A percentile compares a stretch with the other conserved stretches of the same genome.
These are phyloP conservation scores for Eupristina koningsbergeri DNA, from an alignment of 1,140 invertebrate species.

Conservation along the genomic window DNA sequence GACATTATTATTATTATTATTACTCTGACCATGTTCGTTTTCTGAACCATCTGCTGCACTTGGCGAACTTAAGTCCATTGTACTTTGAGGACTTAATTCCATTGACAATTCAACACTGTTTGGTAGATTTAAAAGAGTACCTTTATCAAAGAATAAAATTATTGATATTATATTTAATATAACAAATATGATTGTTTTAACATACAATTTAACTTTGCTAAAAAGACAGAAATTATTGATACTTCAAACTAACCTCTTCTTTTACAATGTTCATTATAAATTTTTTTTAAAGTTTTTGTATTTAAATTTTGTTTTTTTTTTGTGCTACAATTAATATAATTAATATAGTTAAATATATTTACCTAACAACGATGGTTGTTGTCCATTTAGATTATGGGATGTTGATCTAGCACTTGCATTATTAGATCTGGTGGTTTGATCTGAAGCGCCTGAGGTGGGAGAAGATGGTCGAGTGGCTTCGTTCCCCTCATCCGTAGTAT, in stretches of 20 bases:
- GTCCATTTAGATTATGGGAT: constrained; percentile 51
- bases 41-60: constrained; percentile 56
- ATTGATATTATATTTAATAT: background rate
- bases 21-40: constrained; percentile 62
- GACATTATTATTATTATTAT: constrained; percentile 60
- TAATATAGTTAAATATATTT: constrained; percentile 22
- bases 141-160: constrained; percentile 52
- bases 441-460: constrained; percentile 55
- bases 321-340: background rate
- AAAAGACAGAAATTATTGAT: no score
- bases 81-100: constrained; percentile 79
- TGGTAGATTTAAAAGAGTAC: constrained; percentile 69
- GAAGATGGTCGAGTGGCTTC: constrained; percentile 58
- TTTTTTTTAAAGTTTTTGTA: no score
- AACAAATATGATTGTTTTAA: no score
- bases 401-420: constrained; percentile 49
- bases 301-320: background rate
- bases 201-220: no score
- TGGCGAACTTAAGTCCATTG: constrained; percentile 72
- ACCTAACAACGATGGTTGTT: constrained; percentile 62
- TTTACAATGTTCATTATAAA: no score
- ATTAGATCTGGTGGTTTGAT: constrained; percentile 49
- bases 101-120: constrained; percentile 79
- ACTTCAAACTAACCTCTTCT: no score
- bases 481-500: constrained; percentile 60